A percentile compares a stretch with the other conserved stretches of the same genome.
phyloP scores from a whole-genome alignment of 1,140 invertebrate genomes.

The Macrosteles quadrilineatus region DNA sequence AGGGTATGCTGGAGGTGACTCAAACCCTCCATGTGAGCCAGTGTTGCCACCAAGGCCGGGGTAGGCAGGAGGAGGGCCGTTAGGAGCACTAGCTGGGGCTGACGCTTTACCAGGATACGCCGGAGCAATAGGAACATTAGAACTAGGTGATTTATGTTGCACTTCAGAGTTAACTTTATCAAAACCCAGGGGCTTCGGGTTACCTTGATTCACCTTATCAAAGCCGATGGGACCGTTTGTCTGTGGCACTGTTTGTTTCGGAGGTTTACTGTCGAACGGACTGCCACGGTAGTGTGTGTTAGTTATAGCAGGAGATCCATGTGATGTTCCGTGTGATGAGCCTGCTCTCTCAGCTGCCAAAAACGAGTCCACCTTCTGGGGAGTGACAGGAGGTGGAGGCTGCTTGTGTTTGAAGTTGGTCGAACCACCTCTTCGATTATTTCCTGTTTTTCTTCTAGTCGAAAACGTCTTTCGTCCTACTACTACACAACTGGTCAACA shows the following conservation, averaged over 20 bases:
- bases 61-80: slow-evolving; percentile 6
- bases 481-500: background rate
- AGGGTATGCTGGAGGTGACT: background rate
- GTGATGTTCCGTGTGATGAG: background rate
- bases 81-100: background rate
- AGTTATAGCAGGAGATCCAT: background rate
- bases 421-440: background rate
- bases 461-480: slow-evolving; percentile 1
- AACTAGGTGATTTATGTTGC: background rate
- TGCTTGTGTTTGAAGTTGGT: background rate
- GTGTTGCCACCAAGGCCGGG: background rate
- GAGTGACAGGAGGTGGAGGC: background rate
- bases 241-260: slow-evolving; percentile 10
- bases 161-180: slow-evolving; percentile 17
- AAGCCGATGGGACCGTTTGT: slow-evolving; percentile 8
- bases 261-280: background rate
- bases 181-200: background rate
- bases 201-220: background rate
- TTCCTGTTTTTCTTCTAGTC: background rate
- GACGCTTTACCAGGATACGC: background rate
- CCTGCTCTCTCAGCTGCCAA: slow-evolving; percentile 9
- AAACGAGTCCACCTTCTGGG: background rate
- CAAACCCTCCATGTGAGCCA: background rate
- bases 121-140: background rate
- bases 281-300: slow-evolving; percentile 12